Evolutionary conservation across 2,888 invertebrate genomes (phyloP).

Genomic region (Apamea crenata): DNA sequence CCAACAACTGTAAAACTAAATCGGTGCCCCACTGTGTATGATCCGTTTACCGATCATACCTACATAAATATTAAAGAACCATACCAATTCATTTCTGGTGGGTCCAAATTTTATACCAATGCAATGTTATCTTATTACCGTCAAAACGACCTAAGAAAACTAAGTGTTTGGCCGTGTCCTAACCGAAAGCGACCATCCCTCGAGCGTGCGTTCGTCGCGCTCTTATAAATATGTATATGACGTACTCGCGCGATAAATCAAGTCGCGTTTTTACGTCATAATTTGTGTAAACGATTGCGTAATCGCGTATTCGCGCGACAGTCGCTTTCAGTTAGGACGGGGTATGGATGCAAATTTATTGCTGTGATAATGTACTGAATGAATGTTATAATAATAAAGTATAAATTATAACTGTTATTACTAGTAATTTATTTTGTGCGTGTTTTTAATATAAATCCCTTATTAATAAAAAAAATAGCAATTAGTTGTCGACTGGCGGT

Average conservation of each 20-base stretch:
- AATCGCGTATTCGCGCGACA: background rate
- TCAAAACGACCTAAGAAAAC: background rate
- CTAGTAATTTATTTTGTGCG: background rate
- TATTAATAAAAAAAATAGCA: background rate
- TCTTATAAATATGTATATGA: too few species aligned
- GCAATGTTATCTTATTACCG: too few species aligned
- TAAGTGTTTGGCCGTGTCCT: background rate
- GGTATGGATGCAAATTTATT: background rate
- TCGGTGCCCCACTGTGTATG: background rate
- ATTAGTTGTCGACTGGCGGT: too few species aligned
- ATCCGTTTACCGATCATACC: background rate
- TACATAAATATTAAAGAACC: background rate
- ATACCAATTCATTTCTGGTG: background rate
- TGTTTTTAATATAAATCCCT: background rate
- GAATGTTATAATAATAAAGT: constrained; percentile 16
- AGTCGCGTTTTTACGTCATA: background rate
- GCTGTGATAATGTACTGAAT: constrained; percentile 40
- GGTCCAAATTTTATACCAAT: background rate
- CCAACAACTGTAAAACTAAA: background rate
- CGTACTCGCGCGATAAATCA: too few species aligned
- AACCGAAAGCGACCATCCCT: background rate
- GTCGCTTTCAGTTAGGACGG: background rate
- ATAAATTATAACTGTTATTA: background rate
- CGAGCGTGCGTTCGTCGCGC: too few species aligned
- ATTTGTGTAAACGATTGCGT: too few species aligned